Conservation (phyloP, 2,113 vertebrate species). For the Microcebus ravelobensis region DNA sequence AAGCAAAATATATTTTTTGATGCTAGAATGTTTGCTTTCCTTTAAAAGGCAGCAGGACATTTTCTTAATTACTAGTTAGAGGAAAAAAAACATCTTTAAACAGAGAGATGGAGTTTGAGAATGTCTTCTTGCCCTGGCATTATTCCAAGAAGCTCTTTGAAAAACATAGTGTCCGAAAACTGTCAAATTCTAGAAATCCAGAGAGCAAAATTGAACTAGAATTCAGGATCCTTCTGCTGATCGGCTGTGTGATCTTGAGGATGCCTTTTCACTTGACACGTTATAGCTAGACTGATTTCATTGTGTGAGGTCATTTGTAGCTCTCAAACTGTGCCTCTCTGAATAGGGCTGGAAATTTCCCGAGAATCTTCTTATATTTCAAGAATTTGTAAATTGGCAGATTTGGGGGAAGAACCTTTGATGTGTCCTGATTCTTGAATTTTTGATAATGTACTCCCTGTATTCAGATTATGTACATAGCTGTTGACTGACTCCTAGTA, state of each 20-base stretch:
- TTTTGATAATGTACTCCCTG: not conserved
- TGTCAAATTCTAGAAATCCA: not conserved
- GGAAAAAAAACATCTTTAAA: not conserved
- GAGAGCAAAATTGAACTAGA: not conserved
- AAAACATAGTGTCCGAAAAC: not conserved
- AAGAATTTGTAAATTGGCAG: not conserved
- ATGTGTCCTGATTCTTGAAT: not conserved
- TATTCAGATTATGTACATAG: not conserved
- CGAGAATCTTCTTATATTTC: not conserved
- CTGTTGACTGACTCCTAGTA: not conserved
- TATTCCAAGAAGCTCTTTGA: not conserved
- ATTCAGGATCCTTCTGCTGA: not conserved
- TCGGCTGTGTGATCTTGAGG: not conserved
- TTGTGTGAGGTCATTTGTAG: not conserved
- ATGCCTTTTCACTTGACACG: not conserved
- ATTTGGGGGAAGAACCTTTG: not conserved
- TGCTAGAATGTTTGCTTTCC: not conserved
- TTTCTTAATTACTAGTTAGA: conserved; percentile 50
- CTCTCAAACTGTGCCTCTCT: not conserved
- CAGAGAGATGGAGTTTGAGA: not conserved
- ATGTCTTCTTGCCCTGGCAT: not conserved
- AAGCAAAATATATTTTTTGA: conserved; percentile 34
- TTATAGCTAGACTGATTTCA: too few species aligned
- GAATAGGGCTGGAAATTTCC: not conserved
- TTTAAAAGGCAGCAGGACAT: conserved; percentile 15